Evolutionary conservation across 2,888 invertebrate species (phyloP).

Genomic region (Melanotus villosus): DNA sequence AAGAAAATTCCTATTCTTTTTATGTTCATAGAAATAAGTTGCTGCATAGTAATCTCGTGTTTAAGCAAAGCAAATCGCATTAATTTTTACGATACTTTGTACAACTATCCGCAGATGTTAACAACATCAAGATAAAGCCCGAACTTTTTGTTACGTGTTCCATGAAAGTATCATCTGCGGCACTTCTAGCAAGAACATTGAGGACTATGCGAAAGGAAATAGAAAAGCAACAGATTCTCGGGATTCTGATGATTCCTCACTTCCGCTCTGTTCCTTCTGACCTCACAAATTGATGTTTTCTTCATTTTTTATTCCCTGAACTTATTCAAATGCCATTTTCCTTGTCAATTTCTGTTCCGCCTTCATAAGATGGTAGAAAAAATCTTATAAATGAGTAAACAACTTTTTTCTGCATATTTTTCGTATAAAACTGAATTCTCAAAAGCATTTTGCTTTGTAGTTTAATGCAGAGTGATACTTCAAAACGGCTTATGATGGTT

Average conservation of each 20-base stretch:
- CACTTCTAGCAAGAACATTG: slow-evolving; percentile 32
- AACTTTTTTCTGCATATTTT: too few species aligned
- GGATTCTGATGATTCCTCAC: slow-evolving; percentile 35
- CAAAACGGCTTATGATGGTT: too few species aligned
- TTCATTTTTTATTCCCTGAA: slow-evolving; percentile 12
- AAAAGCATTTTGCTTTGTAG: too few species aligned
- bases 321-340: slow-evolving; percentile 23
- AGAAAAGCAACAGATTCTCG: slow-evolving; percentile 45
- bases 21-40: background rate
- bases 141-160: slow-evolving; percentile 32
- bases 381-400: too few species aligned
- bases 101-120: slow-evolving; percentile 26
- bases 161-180: slow-evolving; percentile 31
- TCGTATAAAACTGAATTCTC: too few species aligned
- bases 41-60: slow-evolving; percentile 15
- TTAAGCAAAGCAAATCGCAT: slow-evolving; percentile 15
- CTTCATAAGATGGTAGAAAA: background rate
- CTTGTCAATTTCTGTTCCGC: slow-evolving; percentile 5
- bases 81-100: slow-evolving; percentile 16
- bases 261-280: slow-evolving; percentile 37
- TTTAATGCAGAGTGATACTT: too few species aligned
- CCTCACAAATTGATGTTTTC: slow-evolving; percentile 24
- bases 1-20: background rate
- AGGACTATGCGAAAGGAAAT: slow-evolving; percentile 39
- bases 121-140: slow-evolving; percentile 12